Evolutionary conservation across 1,140 invertebrate genomes (phyloP).

Genomic region (Parasteatoda tepidariorum): DNA sequence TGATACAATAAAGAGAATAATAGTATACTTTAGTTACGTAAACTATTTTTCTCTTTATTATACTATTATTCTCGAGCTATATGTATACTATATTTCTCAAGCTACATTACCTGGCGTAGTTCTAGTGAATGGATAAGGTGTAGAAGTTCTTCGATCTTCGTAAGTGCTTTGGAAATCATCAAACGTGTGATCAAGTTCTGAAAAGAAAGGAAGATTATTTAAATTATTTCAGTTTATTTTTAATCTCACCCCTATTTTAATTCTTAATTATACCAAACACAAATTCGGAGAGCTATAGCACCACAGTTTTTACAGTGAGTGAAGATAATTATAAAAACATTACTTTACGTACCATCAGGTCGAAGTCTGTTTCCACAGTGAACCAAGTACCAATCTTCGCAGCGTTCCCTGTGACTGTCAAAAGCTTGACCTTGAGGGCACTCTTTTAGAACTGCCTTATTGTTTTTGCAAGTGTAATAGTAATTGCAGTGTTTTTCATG

Average conservation of each 20-base stretch:
- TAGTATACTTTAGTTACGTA: no score
- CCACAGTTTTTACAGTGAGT: no score
- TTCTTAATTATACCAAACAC: no score
- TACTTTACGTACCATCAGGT: conserved; percentile 45
- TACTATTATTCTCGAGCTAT: no score
- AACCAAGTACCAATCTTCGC: conserved; percentile 45
- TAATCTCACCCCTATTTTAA: no score
- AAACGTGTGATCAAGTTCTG: conserved; percentile 26
- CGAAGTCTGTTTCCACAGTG: conserved; percentile 28
- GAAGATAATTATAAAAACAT: no score
- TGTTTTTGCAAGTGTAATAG: conserved; percentile 46
- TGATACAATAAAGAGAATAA: no score
- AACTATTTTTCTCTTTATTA: no score
- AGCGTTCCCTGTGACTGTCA: conserved; percentile 7
- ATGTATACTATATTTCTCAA: no score
- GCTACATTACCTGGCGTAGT: conserved; percentile 36
- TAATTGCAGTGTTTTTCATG: conserved; percentile 31
- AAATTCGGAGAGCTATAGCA: no score
- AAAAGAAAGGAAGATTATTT: neutral
- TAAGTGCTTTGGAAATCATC: conserved; percentile 15
- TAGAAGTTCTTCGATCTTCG: neutral
- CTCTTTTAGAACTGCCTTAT: neutral
- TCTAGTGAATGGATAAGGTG: neutral
- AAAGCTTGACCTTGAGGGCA: conserved; percentile 40
- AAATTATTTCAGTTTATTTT: neutral